Evolutionary conservation across 2,113 vertebrate genomes (phyloP).

Genomic region (Colius striatus): DNA sequence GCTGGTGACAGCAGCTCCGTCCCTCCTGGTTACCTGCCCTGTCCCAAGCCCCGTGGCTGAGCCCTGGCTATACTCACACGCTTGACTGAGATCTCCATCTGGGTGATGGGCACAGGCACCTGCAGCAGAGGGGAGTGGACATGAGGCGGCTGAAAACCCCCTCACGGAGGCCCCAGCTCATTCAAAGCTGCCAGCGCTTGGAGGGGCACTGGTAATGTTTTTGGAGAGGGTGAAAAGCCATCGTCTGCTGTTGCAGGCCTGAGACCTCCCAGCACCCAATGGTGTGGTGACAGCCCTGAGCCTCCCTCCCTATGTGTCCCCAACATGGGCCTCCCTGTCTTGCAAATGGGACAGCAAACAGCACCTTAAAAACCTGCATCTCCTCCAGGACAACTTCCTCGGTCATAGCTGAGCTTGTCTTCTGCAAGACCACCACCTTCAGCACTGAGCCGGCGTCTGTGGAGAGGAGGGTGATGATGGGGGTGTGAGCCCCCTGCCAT

Average conservation of each 20-base stretch:
- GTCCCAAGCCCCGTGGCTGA: accelerated
- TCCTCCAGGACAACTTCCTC: conserved; percentile 93
- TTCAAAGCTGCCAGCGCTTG: background rate
- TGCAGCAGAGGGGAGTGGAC: conserved; percentile 7
- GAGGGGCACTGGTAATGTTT: background rate
- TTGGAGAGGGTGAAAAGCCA: background rate
- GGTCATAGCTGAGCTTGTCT: conserved; percentile 63
- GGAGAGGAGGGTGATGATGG: background rate
- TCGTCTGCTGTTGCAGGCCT: background rate
- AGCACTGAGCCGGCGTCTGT: conserved; percentile 88
- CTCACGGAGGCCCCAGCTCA: accelerated
- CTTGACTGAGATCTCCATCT: conserved; percentile 94
- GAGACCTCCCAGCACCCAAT: background rate
- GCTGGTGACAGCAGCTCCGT: background rate
- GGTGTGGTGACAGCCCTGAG: background rate
- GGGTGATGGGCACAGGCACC: conserved; percentile 86
- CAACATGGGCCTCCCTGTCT: background rate
- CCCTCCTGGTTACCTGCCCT: background rate
- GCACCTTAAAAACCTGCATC: conserved; percentile 93
- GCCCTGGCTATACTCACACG: conserved; percentile 74
- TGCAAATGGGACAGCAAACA: background rate
- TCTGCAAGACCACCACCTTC: conserved; percentile 86
- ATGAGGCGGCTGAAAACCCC: background rate
- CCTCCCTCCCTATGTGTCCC: background rate
- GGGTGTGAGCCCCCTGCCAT: background rate